Conservation (phyloP, 2,888 invertebrate species). For the Clistopyga incitator region DNA sequence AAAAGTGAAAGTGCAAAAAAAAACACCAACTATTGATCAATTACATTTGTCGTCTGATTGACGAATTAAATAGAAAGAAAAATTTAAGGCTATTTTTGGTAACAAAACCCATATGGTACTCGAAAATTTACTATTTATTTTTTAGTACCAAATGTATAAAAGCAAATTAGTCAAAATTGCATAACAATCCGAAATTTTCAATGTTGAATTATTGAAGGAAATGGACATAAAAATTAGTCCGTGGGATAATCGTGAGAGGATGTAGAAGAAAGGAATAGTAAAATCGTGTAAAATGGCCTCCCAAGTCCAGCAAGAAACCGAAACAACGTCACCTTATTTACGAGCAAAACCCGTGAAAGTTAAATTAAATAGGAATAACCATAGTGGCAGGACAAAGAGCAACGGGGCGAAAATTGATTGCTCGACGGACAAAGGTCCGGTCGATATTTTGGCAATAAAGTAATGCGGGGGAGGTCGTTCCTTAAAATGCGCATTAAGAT, state of each 20-base stretch:
- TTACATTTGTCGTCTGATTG: too few species aligned
- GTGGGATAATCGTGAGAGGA: neutral
- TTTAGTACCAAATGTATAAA: neutral
- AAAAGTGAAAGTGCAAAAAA: too few species aligned
- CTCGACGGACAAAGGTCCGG: neutral
- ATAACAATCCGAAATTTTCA: neutral
- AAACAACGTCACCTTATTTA: conserved; percentile 27
- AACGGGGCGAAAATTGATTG: neutral
- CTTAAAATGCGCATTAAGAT: conserved; percentile 59
- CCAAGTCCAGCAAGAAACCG: conserved; percentile 4
- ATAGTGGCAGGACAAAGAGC: neutral
- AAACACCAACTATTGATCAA: too few species aligned
- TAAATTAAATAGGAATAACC: neutral
- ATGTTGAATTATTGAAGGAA: neutral
- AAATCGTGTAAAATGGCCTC: conserved; percentile 57
- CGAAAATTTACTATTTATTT: neutral
- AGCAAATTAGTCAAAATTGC: neutral
- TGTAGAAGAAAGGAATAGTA: conserved; percentile 26
- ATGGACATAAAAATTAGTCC: neutral
- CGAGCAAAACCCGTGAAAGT: neutral
- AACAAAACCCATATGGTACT: conserved; percentile 3
- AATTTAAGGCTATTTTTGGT: neutral
- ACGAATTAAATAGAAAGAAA: neutral
- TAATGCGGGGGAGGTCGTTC: conserved; percentile 37
- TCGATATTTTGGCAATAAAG: conserved; percentile 14